Evolutionary conservation across 2,888 invertebrate species (phyloP), one percentile per base, ranked within the genome.

Genomic region (Andrena hattorfiana): DNA sequence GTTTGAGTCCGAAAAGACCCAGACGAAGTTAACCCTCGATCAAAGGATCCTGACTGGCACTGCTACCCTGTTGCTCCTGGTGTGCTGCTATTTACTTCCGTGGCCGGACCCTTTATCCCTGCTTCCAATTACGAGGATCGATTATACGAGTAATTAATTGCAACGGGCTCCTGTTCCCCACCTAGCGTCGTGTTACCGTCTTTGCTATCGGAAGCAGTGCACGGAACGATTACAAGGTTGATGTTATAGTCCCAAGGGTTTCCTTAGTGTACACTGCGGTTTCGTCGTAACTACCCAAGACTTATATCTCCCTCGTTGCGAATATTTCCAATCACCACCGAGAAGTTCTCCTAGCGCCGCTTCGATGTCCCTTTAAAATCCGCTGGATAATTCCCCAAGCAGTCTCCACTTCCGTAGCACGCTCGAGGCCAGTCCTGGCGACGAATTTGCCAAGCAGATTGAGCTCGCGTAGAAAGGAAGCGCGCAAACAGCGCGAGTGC

Each of bases 141-240:
- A 83, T 77, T 81, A 77, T 54, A 73, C 73, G 56, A 54, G 28
- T 56, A 70, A 77, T 76, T 74, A 73, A 69, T 67, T 64, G 35
- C 35, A 23, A 35, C 2, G 28, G 13, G 23, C 23, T 56, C 68
- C 23, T 8, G 26, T 42, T 16, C 16, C 13, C 42, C 5, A 42
- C 42, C 16, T 0, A 42, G 42, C 30, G 70, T 13, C 81, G 4
- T 3, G 5, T 48, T 8, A 54, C n/a, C 35, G 64, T 49, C 81
- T 83, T 64, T 81, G 80, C 35, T 20, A 81, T 48, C 13, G 49
- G 69, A 72, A 23, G 49, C 68, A 8, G 3, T 4, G 26, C 2
- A n/a, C 8, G 4, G 48, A 60, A 67, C 72, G 66, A 83, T 77
- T 73, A 70, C 48, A 70, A 67, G 54, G 49, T 28, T 56, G 23